Evolutionary conservation across 2,113 vertebrate genomes (phyloP).

Genomic region (Oophaga pumilio): DNA sequence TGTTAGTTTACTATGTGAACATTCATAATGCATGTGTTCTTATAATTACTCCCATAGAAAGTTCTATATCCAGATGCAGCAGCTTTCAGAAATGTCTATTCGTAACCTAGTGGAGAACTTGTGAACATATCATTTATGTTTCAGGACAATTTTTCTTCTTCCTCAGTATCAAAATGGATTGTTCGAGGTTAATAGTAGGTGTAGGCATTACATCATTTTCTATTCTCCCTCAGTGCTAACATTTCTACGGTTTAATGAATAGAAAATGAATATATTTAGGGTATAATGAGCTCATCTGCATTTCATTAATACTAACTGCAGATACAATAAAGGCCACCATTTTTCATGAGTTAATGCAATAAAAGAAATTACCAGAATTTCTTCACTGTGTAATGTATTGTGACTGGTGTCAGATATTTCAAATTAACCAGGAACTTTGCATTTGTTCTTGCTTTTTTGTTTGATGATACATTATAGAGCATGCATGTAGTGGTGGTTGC

Average conservation of each 20-base stretch:
- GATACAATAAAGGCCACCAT: constrained; percentile 40
- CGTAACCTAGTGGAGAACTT: background rate
- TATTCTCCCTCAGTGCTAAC: constrained; percentile 27
- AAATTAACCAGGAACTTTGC: constrained; percentile 10
- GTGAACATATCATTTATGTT: constrained; percentile 15
- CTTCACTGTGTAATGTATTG: background rate
- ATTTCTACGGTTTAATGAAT: constrained; percentile 37
- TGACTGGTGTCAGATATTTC: background rate
- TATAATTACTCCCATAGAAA: constrained; percentile 22
- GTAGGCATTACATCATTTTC: constrained; percentile 30
- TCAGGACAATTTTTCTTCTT: background rate
- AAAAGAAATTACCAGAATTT: constrained; percentile 12
- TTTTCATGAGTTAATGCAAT: constrained; percentile 38
- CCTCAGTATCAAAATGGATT: constrained; percentile 1
- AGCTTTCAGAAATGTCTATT: constrained; percentile 1
- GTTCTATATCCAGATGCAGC: background rate
- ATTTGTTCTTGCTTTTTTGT: background rate
- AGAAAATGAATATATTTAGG: constrained; percentile 42
- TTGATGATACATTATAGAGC: background rate
- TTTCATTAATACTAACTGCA: constrained; percentile 46
- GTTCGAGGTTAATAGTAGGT: constrained; percentile 30
- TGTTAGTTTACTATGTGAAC: constrained; percentile 1
- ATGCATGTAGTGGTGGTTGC: background rate
- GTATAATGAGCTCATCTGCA: constrained; percentile 42
- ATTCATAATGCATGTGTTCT: background rate